These are phyloP conservation scores for Odontomyia ornata DNA, from an alignment of 2,888 invertebrate species.

Conservation along the genomic window DNA sequence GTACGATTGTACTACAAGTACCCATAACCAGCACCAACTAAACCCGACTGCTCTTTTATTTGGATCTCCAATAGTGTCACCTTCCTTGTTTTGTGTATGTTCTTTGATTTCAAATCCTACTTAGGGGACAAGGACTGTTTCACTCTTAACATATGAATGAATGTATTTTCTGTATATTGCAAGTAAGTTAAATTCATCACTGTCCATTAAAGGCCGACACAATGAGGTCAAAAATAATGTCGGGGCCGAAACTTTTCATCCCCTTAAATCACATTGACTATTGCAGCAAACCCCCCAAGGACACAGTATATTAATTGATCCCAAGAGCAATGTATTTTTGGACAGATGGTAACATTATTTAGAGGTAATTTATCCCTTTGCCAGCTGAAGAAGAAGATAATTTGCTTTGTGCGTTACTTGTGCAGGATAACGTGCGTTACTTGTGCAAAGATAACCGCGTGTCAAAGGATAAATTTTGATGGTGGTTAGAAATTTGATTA, in stretches of 20 bases:
- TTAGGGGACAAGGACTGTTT: conserved; percentile 15
- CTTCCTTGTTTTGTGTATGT: conserved; percentile 21
- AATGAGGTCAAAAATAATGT: conserved; percentile 39
- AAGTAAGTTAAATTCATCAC: conserved; percentile 46
- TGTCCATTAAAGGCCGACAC: conserved; percentile 43
- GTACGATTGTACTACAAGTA: too few relatives aligned
- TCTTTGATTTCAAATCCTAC: conserved; percentile 9
- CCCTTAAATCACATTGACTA: conserved; percentile 6
- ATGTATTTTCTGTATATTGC: neutral
- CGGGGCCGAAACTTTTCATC: neutral
- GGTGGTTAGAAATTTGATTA: conserved; percentile 40
- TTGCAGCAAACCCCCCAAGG: conserved; percentile 34
- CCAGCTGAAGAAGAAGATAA: conserved; percentile 38
- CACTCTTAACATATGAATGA: neutral
- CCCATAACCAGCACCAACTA: too few relatives aligned
- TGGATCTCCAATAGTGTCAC: conserved; percentile 21
- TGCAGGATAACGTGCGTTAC: conserved; percentile 37
- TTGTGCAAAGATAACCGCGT: conserved; percentile 41
- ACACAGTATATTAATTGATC: conserved; percentile 46
- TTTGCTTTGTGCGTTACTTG: conserved; percentile 44
- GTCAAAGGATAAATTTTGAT: conserved; percentile 23
- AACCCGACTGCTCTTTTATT: too few relatives aligned
- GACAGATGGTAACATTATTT: conserved; percentile 49
- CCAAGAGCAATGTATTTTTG: conserved; percentile 44
- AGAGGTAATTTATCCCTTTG: conserved; percentile 48